Conservation (phyloP, 2,888 invertebrate genomes). For the Abrostola triplasia region DNA sequence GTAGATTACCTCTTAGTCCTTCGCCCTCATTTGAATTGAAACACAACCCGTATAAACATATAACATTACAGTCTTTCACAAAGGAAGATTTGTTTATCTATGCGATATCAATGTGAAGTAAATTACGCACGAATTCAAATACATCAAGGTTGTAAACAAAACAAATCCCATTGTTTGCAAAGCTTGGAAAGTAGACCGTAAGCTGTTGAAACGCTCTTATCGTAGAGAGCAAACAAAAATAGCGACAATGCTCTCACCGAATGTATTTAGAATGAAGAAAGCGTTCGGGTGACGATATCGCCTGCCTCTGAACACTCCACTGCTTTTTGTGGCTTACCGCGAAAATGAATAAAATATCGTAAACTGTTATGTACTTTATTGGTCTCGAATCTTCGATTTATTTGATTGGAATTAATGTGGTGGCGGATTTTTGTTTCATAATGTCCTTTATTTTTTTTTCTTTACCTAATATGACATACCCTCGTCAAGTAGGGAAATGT, state of each 20-base stretch:
- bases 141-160: slow-evolving; percentile 62
- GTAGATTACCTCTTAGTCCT: background rate
- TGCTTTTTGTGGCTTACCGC: slow-evolving; percentile 35
- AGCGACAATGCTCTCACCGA: slow-evolving; percentile 56
- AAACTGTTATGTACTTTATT: slow-evolving; percentile 16
- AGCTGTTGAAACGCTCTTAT: slow-evolving; percentile 65
- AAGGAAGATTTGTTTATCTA: slow-evolving; percentile 28
- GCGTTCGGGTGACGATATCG: slow-evolving; percentile 57
- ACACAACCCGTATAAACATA: background rate
- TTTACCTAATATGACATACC: too few species aligned
- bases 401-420: slow-evolving; percentile 20
- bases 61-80: slow-evolving; percentile 5
- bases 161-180: slow-evolving; percentile 59
- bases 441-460: too few species aligned
- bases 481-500: too few species aligned
- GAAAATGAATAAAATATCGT: slow-evolving; percentile 19
- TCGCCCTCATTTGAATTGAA: slow-evolving; percentile 5
- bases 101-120: slow-evolving; percentile 42
- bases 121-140: slow-evolving; percentile 55
- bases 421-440: slow-evolving; percentile 14
- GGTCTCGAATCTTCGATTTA: slow-evolving; percentile 18
- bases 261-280: slow-evolving; percentile 53
- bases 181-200: slow-evolving; percentile 53
- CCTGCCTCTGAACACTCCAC: slow-evolving; percentile 51
- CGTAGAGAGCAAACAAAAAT: slow-evolving; percentile 58